Base-by-base conservation (phyloP, 2,888 invertebrate species). In the Nowickia ferox region DNA sequence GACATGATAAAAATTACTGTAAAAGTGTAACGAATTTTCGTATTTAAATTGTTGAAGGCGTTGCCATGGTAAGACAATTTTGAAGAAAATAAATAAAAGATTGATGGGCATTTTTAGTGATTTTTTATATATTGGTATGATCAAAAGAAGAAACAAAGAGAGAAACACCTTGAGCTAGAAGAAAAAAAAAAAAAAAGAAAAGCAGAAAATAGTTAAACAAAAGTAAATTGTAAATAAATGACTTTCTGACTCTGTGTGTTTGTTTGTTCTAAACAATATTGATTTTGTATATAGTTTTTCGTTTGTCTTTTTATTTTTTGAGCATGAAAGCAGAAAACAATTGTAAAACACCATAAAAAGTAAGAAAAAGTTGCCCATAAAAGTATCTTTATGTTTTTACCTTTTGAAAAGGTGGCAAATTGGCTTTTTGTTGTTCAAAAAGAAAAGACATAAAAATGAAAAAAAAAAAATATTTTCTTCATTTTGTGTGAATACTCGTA, bases 351-450 rank as follows among this genome's bases (percentile, higher is more conserved):
- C 44, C 51, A 68, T 68, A 53, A 74, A 30, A 75, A 75, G 44
- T 75, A 44, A 75, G 44, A 63, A 59, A 69, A 76, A 82, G 53
- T 61, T 59, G 65, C 38, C 66, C 44, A 77, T 77, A 83, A 83
- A 83, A 77, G 10, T 53, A 53, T 71, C 59, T 75, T 76, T 76
- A 51, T 79, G 44, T 71, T 53, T 61, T 48, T 77, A 74, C 72
- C 55, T 83, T 81, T 85, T 40, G 15, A 78, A 86, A 86, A 83
- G 83, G 86, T 86, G 86, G 86, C 86, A 86, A 86, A 86, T 86
- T 86, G 86, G 68, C 76, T 83, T 86, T 79, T 83, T 86, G 83
- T 83, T 75, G 55, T 11, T 11, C 22, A 59, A 55, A 68, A 72
- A 69, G 22, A 78, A 59, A 78, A 53, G 40, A 44, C 63, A 63